Evolutionary conservation across 1,140 invertebrate species (phyloP).

Genomic region (Oncopodura yosiiana): DNA sequence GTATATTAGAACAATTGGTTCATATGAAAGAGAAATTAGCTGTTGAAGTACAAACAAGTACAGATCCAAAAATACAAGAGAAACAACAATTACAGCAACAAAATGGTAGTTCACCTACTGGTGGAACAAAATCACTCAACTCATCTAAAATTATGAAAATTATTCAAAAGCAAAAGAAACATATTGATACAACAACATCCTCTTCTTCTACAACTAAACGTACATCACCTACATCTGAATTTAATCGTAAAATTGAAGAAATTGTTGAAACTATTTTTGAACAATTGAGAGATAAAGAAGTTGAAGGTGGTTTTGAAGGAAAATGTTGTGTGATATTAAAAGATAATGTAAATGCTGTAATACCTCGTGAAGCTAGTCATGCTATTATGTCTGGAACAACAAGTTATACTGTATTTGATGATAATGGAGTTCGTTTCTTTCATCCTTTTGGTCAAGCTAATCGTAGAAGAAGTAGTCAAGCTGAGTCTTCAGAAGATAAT

Average conservation of each 20-base stretch:
- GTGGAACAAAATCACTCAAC: too few relatives aligned
- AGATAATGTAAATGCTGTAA: constrained; percentile 61
- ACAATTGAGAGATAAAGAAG: constrained; percentile 1
- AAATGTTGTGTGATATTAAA: constrained; percentile 55
- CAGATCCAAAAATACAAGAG: too few relatives aligned
- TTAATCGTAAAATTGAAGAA: too few relatives aligned
- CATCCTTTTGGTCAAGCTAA: constrained; percentile 50
- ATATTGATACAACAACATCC: too few relatives aligned
- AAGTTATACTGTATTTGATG: constrained; percentile 63
- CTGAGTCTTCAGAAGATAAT: too few relatives aligned
- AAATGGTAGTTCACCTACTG: too few relatives aligned
- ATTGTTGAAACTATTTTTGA: background rate
- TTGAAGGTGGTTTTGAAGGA: constrained; percentile 32
- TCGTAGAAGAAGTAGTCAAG: too few relatives aligned
- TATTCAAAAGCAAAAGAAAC: too few relatives aligned
- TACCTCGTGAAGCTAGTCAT: constrained; percentile 60
- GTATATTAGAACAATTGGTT: constrained; percentile 58
- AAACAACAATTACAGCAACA: too few relatives aligned
- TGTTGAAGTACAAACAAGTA: constrained; percentile 37
- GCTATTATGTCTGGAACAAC: constrained; percentile 62
- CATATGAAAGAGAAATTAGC: constrained; percentile 62
- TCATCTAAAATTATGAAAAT: too few relatives aligned
- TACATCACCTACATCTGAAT: too few relatives aligned
- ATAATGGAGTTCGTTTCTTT: constrained; percentile 63
- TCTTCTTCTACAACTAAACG: too few relatives aligned